Conservation (phyloP, 1,140 invertebrate species). For the Melipona quadrifasciata region DNA sequence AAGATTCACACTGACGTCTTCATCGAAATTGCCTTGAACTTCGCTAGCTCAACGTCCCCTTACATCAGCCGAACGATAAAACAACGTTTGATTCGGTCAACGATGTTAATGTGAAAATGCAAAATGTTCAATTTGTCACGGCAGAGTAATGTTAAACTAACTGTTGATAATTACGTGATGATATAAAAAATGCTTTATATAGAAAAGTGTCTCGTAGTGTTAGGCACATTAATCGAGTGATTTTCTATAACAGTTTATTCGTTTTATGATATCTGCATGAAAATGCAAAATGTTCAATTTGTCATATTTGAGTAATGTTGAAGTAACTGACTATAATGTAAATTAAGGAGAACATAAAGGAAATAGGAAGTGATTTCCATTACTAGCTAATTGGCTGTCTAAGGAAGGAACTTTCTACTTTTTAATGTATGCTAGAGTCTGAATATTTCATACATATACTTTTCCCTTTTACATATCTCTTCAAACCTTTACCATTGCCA, state of each 20-base stretch:
- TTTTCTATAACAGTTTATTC: no score
- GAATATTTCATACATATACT: no score
- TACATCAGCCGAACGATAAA: no score
- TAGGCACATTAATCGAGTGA: no score
- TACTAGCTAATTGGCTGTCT: neutral
- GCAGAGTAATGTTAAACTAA: no score
- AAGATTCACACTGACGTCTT: conserved; percentile 48
- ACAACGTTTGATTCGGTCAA: neutral
- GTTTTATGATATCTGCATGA: neutral
- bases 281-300: neutral
- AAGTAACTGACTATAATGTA: neutral
- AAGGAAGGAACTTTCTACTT: conserved; percentile 4
- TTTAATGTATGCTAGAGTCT: neutral
- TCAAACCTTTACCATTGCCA: no score
- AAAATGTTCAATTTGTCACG: no score
- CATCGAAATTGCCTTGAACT: conserved; percentile 38
- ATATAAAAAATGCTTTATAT: neutral
- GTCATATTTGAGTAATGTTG: neutral
- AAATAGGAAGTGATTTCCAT: neutral
- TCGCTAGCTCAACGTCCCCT: neutral
- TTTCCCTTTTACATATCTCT: neutral
- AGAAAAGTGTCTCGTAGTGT: no score
- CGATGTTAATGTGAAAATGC: no score
- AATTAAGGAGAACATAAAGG: neutral
- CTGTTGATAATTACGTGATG: neutral